Percentiles rank a stretch among this genome's conserved stretches.
Conservation (phyloP, 2,797 vertebrate genomes). For the Sphaeramia orbicularis region DNA sequence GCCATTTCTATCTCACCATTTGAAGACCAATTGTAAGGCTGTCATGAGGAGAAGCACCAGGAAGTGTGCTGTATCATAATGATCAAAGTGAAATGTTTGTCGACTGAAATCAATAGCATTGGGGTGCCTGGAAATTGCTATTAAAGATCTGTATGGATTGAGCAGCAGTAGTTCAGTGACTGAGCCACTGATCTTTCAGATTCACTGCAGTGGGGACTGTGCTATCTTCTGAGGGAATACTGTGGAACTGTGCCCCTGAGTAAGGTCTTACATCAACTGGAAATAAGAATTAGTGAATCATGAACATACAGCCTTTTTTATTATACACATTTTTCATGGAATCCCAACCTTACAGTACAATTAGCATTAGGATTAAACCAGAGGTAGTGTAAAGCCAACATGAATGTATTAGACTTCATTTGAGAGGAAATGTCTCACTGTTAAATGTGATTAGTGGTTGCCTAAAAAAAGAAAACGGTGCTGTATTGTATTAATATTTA, state of each 20-base stretch:
- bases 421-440: too few relatives aligned
- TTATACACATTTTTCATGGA: too few relatives aligned
- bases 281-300: too few relatives aligned
- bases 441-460: too few relatives aligned
- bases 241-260: conserved; percentile 39
- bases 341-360: too few relatives aligned
- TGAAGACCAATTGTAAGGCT: conserved; percentile 68
- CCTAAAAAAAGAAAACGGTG: too few relatives aligned
- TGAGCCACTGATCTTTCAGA: conserved; percentile 57
- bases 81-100: conserved; percentile 84
- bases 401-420: too few relatives aligned
- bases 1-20: conserved; percentile 63
- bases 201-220: conserved; percentile 50
- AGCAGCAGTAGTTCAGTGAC: conserved; percentile 63
- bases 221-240: conserved; percentile 64
- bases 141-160: conserved; percentile 81
- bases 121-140: conserved; percentile 81
- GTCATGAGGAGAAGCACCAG: conserved; percentile 67
- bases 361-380: too few relatives aligned
- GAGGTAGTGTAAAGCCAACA: too few relatives aligned
- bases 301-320: too few relatives aligned
- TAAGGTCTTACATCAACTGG: conserved; percentile 25
- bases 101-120: conserved; percentile 80
- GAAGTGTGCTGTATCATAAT: conserved; percentile 81
- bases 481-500: too few relatives aligned